Conservation (phyloP, 2,797 vertebrate species). For the Neosilurus hyrtlii region DNA sequence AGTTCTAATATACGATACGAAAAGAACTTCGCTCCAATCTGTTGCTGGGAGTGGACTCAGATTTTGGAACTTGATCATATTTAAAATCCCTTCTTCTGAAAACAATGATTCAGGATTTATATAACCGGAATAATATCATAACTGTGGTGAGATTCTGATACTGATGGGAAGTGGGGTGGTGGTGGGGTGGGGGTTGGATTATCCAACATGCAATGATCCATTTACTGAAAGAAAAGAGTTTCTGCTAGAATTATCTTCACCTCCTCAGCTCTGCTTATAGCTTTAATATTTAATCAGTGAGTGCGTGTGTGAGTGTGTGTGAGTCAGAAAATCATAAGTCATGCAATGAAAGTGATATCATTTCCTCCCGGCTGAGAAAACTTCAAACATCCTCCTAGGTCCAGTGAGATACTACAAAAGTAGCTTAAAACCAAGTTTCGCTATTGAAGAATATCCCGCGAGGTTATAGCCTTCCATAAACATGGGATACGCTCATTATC, state of each 20-base stretch:
- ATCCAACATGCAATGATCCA: constrained; percentile 10
- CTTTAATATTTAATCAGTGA: constrained; percentile 42
- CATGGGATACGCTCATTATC: constrained; percentile 14
- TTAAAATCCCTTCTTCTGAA: background rate
- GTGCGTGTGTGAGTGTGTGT: background rate
- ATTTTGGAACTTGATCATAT: background rate
- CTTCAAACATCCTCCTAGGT: constrained; percentile 31
- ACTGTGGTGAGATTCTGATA: background rate
- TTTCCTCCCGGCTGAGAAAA: constrained; percentile 37
- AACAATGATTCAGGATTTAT: too few species aligned
- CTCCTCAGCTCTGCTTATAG: constrained; percentile 11
- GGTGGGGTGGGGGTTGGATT: background rate
- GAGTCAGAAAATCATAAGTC: constrained; percentile 28
- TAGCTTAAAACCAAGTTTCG: constrained; percentile 12
- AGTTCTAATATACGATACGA: too few species aligned
- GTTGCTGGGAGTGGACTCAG: background rate
- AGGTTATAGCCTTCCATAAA: constrained; percentile 29
- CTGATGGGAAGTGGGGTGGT: background rate
- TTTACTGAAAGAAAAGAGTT: background rate
- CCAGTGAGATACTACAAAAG: constrained; percentile 13
- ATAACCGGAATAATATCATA: background rate
- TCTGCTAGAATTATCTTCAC: background rate
- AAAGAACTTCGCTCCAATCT: too few species aligned
- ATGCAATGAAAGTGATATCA: constrained; percentile 31
- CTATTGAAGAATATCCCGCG: constrained; percentile 30